A percentile compares a stretch with the other conserved stretches of the same genome.
Evolutionary conservation across 2,113 vertebrate genomes (phyloP).

Genomic region (Atractosteus spatula): DNA sequence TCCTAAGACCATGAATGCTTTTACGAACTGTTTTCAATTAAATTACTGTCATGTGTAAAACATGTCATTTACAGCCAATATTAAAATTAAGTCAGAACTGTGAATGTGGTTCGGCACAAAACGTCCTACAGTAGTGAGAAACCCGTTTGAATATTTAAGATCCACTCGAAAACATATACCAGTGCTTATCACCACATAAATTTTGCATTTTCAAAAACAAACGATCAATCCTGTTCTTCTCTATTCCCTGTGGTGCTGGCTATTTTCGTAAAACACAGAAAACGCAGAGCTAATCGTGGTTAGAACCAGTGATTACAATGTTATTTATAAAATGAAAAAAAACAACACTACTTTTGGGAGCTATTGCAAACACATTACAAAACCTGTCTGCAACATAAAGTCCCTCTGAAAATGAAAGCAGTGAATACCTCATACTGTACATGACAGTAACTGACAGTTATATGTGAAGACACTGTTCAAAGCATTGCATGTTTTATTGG

Average conservation of each 20-base stretch:
- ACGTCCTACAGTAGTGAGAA: too few species aligned
- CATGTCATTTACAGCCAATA: too few species aligned
- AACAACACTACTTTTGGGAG: too few species aligned
- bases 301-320: conserved; percentile 12
- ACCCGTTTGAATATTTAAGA: neutral
- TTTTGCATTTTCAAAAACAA: conserved; percentile 22
- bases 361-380: conserved; percentile 4
- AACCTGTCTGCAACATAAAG: conserved; percentile 24
- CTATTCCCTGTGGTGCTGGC: conserved; percentile 32
- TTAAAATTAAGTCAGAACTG: too few species aligned
- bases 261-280: neutral
- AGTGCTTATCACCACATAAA: conserved; percentile 41
- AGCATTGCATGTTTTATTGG: conserved; percentile 54
- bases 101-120: too few species aligned
- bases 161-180: conserved; percentile 39
- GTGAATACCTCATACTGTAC: conserved; percentile 32
- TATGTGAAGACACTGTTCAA: conserved; percentile 58
- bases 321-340: too few species aligned
- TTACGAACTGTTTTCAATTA: too few species aligned
- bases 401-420: conserved; percentile 27
- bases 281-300: conserved; percentile 26
- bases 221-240: conserved; percentile 35
- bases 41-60: too few species aligned
- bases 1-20: too few species aligned
- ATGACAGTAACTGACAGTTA: conserved; percentile 54